phyloP scores from a whole-genome alignment of 2,797 vertebrate species.

The Pseudomugil tenellus region DNA sequence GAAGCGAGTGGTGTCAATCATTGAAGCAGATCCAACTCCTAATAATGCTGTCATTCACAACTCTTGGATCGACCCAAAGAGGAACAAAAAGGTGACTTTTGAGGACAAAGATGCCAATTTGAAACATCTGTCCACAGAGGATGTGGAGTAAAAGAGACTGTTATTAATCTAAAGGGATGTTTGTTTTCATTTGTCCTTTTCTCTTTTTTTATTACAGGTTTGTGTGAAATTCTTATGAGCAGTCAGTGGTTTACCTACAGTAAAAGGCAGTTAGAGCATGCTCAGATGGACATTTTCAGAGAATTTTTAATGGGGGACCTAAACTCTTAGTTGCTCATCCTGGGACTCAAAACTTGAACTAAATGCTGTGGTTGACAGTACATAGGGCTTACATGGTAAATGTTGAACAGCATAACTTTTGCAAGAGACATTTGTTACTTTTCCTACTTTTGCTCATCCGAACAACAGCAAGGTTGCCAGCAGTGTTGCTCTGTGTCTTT shows the following conservation, averaged over 20 bases:
- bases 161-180: constrained; percentile 24
- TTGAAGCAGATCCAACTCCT: constrained; percentile 92
- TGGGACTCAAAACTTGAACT: background rate
- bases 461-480: background rate
- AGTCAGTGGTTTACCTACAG: background rate
- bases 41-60: constrained; percentile 95
- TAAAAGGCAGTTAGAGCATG: background rate
- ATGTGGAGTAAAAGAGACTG: constrained; percentile 66
- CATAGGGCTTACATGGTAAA: background rate
- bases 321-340: background rate
- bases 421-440: background rate
- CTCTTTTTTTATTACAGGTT: background rate
- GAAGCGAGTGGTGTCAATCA: constrained; percentile 95
- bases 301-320: background rate
- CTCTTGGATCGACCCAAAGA: constrained; percentile 96
- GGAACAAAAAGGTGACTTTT: constrained; percentile 93
- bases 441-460: background rate
- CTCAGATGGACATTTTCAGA: background rate
- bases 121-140: constrained; percentile 89
- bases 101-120: constrained; percentile 90
- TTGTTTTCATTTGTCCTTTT: background rate
- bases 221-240: background rate
- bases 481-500: background rate
- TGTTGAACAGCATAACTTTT: background rate
- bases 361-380: background rate